These are phyloP conservation scores for Sinohyriopsis cumingii DNA, from an alignment of 2,888 invertebrate species.

Conservation along the genomic window DNA sequence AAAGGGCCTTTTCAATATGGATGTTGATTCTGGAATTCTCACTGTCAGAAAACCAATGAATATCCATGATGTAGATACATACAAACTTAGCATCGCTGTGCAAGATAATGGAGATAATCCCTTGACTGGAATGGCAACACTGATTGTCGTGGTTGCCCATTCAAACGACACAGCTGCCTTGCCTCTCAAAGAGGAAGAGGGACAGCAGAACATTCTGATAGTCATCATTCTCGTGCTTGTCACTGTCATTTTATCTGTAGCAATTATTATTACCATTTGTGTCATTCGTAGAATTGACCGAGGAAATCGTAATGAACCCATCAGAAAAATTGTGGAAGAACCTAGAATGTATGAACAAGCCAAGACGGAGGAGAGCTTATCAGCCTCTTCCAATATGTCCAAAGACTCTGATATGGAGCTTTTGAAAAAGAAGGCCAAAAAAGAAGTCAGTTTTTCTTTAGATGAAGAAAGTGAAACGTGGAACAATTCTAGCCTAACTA, in stretches of 20 bases:
- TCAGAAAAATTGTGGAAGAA: slow-evolving; percentile 34
- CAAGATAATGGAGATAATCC: slow-evolving; percentile 52
- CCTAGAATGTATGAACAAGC: slow-evolving; percentile 26
- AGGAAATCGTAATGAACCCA: slow-evolving; percentile 26
- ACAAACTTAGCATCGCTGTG: slow-evolving; percentile 55
- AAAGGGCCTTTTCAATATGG: slow-evolving; percentile 71
- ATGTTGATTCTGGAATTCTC: slow-evolving; percentile 71
- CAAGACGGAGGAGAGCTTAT: slow-evolving; percentile 40
- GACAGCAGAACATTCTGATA: slow-evolving; percentile 51
- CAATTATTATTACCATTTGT: slow-evolving; percentile 55
- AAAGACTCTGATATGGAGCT: slow-evolving; percentile 44
- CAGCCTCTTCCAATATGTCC: slow-evolving; percentile 35
- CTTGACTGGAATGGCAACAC: slow-evolving; percentile 41
- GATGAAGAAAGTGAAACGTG: slow-evolving; percentile 49
- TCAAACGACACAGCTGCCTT: slow-evolving; percentile 45
- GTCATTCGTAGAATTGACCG: slow-evolving; percentile 50
- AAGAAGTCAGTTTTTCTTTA: slow-evolving; percentile 63
- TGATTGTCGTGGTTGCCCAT: slow-evolving; percentile 42
- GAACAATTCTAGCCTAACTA: slow-evolving; percentile 54
- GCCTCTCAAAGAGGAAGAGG: slow-evolving; percentile 28
- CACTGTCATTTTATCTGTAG: slow-evolving; percentile 53
- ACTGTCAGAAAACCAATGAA: slow-evolving; percentile 49
- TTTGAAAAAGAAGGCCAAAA: slow-evolving; percentile 54
- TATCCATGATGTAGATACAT: slow-evolving; percentile 43
- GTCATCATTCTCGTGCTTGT: slow-evolving; percentile 54